phyloP scores from a whole-genome alignment of 2,797 vertebrate genomes.

The Pipistrellus nathusii region DNA sequence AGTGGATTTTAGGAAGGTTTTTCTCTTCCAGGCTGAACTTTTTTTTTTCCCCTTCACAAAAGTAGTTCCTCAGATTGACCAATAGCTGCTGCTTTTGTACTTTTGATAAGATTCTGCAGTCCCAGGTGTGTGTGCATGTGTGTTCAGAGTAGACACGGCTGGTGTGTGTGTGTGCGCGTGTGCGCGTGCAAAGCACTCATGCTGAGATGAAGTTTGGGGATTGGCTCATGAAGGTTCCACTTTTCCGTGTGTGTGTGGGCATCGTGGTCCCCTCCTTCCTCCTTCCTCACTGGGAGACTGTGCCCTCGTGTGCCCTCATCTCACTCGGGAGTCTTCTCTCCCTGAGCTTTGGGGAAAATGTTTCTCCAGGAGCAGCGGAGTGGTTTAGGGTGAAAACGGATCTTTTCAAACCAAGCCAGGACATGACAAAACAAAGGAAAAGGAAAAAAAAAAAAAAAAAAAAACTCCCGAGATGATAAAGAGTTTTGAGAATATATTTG shows the following conservation, averaged over 20 bases:
- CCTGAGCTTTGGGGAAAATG: constrained; percentile 73
- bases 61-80: constrained; percentile 95
- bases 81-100: constrained; percentile 96
- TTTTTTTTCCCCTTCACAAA: constrained; percentile 83
- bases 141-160: background rate
- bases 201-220: constrained; percentile 90
- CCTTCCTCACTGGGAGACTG: constrained; percentile 18
- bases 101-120: constrained; percentile 86
- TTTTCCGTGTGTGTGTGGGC: constrained; percentile 80
- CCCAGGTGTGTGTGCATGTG: constrained; percentile 16
- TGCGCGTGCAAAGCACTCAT: constrained; percentile 78
- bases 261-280: constrained; percentile 73
- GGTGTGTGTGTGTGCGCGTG: background rate
- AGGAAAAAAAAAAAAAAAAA: background rate
- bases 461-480: constrained; percentile 48
- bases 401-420: constrained; percentile 81
- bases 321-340: constrained; percentile 79
- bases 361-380: constrained; percentile 75
- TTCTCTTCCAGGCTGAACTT: constrained; percentile 90
- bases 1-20: constrained; percentile 76
- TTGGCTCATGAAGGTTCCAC: constrained; percentile 87
- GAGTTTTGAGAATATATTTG: constrained; percentile 83
- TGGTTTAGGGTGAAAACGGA: constrained; percentile 79
- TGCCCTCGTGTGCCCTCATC: constrained; percentile 76
- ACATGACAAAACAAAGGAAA: background rate